Conservation (phyloP, 1,140 invertebrate species). For the Bombus confusus region DNA sequence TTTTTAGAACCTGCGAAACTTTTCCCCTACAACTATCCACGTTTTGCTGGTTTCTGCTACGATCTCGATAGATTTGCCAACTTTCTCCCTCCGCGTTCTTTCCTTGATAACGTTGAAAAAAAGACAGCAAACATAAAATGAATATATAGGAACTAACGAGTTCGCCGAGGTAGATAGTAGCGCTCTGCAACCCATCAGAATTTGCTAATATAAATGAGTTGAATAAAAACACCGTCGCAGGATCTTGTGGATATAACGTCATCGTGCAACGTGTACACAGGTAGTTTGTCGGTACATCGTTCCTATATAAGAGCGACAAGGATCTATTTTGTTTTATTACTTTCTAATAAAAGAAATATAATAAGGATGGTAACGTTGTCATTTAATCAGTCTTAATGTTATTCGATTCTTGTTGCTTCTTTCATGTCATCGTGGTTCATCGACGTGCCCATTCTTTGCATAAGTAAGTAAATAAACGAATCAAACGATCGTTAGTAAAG, state of each 20-base stretch:
- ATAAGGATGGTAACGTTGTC: not conserved
- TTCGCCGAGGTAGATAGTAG: no score
- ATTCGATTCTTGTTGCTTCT: slow-evolving; percentile 16
- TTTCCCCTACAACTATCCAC: not conserved
- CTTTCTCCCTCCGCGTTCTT: not conserved
- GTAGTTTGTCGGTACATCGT: slow-evolving; percentile 55
- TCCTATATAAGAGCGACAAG: slow-evolving; percentile 49
- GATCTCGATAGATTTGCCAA: not conserved
- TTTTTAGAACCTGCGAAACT: not conserved
- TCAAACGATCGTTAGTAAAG: not conserved
- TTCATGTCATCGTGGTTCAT: slow-evolving; percentile 9
- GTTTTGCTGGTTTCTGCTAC: not conserved
- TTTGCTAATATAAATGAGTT: not conserved
- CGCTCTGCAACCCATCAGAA: no score
- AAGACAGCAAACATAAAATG: not conserved
- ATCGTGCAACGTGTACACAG: slow-evolving; percentile 61
- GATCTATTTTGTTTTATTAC: slow-evolving; percentile 14
- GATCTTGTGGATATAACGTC: slow-evolving; percentile 32
- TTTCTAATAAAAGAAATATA: no score
- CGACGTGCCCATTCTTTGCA: not conserved
- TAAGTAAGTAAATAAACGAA: not conserved
- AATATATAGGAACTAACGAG: not conserved
- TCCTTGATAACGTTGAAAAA: not conserved
- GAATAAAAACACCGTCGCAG: not conserved
- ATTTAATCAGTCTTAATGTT: not conserved